Conservation (phyloP, 2,113 vertebrate genomes). For the Daphoenositta chrysoptera region DNA sequence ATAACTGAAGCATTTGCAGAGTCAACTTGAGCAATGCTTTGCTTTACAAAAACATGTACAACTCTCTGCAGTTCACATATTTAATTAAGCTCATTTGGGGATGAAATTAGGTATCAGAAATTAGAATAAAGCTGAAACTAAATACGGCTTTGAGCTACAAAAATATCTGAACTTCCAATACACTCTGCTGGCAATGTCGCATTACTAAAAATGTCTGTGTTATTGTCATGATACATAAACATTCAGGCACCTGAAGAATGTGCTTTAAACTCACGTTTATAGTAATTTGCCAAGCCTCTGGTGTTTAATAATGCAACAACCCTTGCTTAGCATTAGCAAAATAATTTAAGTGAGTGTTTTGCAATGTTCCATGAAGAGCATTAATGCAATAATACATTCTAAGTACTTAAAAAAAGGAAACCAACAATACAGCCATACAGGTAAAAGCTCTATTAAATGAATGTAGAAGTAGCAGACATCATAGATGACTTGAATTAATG, state of each 20-base stretch:
- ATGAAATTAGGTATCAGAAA: background rate
- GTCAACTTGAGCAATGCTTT: background rate
- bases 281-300: slow-evolving; percentile 40
- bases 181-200: background rate
- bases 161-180: background rate
- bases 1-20: background rate
- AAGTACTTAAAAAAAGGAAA: slow-evolving; percentile 39
- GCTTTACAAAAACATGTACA: background rate
- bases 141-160: background rate
- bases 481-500: background rate
- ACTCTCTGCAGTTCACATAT: background rate
- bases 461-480: background rate
- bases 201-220: background rate
- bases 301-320: slow-evolving; percentile 64
- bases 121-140: background rate
- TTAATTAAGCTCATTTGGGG: background rate
- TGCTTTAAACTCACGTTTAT: slow-evolving; percentile 17
- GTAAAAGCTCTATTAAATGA: slow-evolving; percentile 45
- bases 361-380: slow-evolving; percentile 64
- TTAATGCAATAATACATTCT: slow-evolving; percentile 59
- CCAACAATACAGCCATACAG: background rate
- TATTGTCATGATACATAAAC: background rate
- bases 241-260: slow-evolving; percentile 10
- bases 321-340: slow-evolving; percentile 53
- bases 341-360: slow-evolving; percentile 60